Evolutionary conservation across 2,888 invertebrate species (phyloP).

Genomic region (Dascillus cervinus): DNA sequence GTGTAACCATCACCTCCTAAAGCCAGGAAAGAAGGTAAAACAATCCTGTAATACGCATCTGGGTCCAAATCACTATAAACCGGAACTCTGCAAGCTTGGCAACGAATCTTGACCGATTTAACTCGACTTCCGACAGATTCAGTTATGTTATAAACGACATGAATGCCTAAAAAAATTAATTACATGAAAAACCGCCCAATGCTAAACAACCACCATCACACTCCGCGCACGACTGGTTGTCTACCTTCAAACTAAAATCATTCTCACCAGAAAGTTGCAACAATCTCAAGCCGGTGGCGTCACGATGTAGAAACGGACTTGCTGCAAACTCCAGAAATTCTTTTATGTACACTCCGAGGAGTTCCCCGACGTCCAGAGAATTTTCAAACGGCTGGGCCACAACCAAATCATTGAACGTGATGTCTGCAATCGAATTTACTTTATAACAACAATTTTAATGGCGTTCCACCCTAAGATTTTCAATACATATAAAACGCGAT

Average conservation of each 20-base stretch:
- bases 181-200: too few species aligned
- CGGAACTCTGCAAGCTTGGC: constrained; percentile 58
- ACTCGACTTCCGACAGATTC: constrained; percentile 54
- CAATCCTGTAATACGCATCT: constrained; percentile 48
- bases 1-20: constrained; percentile 61
- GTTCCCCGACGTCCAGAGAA: constrained; percentile 46
- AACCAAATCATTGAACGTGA: constrained; percentile 62
- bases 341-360: constrained; percentile 15
- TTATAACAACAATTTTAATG: too few species aligned
- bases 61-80: constrained; percentile 51
- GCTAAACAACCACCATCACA: too few species aligned
- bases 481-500: too few species aligned
- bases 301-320: constrained; percentile 33
- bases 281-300: constrained; percentile 42
- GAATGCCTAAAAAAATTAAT: constrained; percentile 54
- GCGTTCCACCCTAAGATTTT: too few species aligned
- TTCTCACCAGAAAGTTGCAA: constrained; percentile 53
- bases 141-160: constrained; percentile 53
- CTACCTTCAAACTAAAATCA: too few species aligned
- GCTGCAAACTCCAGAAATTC: constrained; percentile 49
- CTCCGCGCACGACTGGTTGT: too few species aligned
- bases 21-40: constrained; percentile 52
- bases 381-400: constrained; percentile 72
- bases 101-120: constrained; percentile 48
- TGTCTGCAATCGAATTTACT: constrained; percentile 50